Percentiles rank a stretch among this genome's conserved stretches.
Evolutionary conservation across 1,140 invertebrate genomes (phyloP).

Genomic region (Macrocentrus cingulum): DNA sequence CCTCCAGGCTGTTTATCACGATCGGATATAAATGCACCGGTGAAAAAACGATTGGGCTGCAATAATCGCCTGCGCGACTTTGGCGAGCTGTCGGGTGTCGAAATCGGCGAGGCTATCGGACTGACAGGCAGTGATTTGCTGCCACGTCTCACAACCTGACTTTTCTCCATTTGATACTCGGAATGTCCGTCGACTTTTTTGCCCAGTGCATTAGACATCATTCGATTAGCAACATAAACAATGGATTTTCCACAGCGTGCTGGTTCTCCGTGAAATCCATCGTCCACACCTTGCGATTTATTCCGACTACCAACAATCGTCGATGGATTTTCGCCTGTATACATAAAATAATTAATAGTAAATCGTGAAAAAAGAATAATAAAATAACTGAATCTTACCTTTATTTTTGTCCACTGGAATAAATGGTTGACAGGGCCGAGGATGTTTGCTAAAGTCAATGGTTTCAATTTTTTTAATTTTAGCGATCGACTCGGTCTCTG

Average conservation of each 20-base stretch:
- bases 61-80: conserved; percentile 45
- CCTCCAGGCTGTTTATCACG: conserved; percentile 57
- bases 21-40: conserved; percentile 50
- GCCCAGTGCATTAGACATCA: conserved; percentile 62
- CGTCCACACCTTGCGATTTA: conserved; percentile 67
- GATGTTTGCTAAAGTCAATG: conserved; percentile 67
- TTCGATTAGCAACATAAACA: conserved; percentile 71
- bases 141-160: conserved; percentile 40
- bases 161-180: conserved; percentile 11
- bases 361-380: background rate
- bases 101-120: conserved; percentile 64
- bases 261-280: conserved; percentile 71
- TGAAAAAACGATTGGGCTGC: conserved; percentile 58
- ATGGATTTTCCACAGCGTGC: conserved; percentile 72
- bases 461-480: conserved; percentile 46
- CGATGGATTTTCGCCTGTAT: background rate
- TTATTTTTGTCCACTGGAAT: conserved; percentile 40
- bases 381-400: conserved; percentile 19
- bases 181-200: conserved; percentile 27
- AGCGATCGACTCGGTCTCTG: conserved; percentile 18
- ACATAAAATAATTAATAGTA: background rate
- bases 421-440: conserved; percentile 68
- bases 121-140: conserved; percentile 73
- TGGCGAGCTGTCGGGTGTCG: conserved; percentile 62
- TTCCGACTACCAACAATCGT: conserved; percentile 9